These are phyloP conservation scores for Drosophila yooni DNA, from an alignment of 2,888 invertebrate species.

Conservation along the genomic window DNA sequence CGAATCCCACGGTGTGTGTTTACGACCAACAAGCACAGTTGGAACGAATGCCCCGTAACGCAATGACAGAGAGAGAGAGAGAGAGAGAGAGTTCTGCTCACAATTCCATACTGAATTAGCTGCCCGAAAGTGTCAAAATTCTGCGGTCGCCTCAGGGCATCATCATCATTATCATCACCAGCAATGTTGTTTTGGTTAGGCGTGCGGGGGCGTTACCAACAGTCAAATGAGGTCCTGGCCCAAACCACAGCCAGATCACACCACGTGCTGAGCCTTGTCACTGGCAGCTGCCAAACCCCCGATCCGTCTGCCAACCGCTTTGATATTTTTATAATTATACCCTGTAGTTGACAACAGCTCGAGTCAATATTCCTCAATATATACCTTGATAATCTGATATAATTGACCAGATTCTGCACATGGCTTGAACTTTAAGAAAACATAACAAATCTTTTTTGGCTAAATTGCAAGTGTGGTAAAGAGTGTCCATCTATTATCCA, in stretches of 20 bases:
- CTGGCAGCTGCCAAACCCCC: slow-evolving; percentile 42
- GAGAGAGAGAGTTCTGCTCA: background rate
- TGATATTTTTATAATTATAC: slow-evolving; percentile 50
- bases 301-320: slow-evolving; percentile 51
- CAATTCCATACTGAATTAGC: slow-evolving; percentile 55
- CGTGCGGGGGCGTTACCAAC: slow-evolving; percentile 49
- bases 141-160: slow-evolving; percentile 51
- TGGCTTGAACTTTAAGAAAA: background rate
- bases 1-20: slow-evolving; percentile 85
- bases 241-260: slow-evolving; percentile 16
- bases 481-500: background rate
- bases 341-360: background rate
- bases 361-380: background rate
- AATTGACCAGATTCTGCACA: background rate
- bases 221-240: slow-evolving; percentile 64
- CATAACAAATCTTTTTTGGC: background rate
- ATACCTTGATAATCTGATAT: no score
- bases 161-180: slow-evolving; percentile 22
- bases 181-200: slow-evolving; percentile 25
- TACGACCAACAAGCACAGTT: slow-evolving; percentile 84
- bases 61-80: background rate
- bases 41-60: slow-evolving; percentile 52
- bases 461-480: background rate
- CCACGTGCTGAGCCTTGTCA: slow-evolving; percentile 67
- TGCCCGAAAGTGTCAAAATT: slow-evolving; percentile 66